Evolutionary conservation across 2,888 invertebrate genomes (phyloP).

Genomic region (Dusona sp.): DNA sequence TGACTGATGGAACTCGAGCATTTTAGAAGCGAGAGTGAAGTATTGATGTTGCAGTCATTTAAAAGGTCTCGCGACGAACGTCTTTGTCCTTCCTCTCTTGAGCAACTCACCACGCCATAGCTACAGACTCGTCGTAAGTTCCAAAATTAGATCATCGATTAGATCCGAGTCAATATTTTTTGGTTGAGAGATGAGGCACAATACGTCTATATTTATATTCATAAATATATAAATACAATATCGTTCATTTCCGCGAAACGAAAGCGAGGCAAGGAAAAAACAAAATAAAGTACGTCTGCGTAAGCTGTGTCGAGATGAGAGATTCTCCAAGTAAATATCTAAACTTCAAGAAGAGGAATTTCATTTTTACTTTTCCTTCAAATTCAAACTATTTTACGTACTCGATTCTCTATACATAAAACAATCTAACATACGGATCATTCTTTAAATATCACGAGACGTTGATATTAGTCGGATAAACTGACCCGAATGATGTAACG

Average conservation of each 20-base stretch:
- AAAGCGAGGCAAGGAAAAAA: constrained; percentile 2
- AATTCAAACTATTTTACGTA: neutral
- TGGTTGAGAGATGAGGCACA: constrained; percentile 1
- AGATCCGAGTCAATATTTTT: constrained; percentile 51
- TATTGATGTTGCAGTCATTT: constrained; percentile 15
- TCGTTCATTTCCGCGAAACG: constrained; percentile 10
- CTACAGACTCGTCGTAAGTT: constrained; percentile 5
- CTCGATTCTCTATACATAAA: constrained; percentile 1
- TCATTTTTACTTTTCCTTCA: constrained; percentile 1
- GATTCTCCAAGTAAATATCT: constrained; percentile 8
- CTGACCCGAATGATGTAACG: constrained; percentile 12
- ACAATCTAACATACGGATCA: neutral
- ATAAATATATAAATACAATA: neutral
- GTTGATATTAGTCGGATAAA: constrained; percentile 14
- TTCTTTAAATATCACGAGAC: constrained; percentile 24
- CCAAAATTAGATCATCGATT: constrained; percentile 65
- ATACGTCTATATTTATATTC: constrained; percentile 17
- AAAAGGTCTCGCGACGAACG: neutral
- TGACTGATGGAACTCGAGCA: neutral
- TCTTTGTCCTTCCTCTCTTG: constrained; percentile 1
- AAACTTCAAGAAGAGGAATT: neutral
- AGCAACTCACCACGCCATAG: constrained; percentile 1
- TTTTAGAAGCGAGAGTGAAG: neutral
- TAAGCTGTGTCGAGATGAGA: neutral
- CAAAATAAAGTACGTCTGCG: neutral